phyloP scores from a whole-genome alignment of 1,140 invertebrate species.

The Sipha flava region DNA sequence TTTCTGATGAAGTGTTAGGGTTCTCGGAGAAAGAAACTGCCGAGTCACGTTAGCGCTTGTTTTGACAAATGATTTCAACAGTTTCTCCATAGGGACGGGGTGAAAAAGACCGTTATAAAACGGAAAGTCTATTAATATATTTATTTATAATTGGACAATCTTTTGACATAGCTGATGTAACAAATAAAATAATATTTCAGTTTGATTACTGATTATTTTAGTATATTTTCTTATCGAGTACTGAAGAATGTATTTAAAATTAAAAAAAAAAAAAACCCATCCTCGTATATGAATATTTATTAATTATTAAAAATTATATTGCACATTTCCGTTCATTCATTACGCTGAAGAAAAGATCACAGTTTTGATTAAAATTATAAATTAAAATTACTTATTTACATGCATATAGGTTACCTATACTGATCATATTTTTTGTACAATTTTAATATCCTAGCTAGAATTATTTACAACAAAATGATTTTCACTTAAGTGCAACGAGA shows the following conservation, averaged over 20 bases:
- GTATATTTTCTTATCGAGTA: background rate
- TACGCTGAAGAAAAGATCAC: background rate
- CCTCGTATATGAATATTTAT: background rate
- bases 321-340: conserved; percentile 20
- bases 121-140: conserved; percentile 23
- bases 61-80: conserved; percentile 31
- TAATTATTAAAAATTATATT: background rate
- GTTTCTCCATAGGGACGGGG: background rate
- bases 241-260: background rate
- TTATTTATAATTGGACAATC: conserved; percentile 21
- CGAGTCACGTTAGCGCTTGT: conserved; percentile 26
- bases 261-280: background rate
- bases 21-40: conserved; percentile 16
- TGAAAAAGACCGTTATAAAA: background rate
- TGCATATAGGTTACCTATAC: background rate
- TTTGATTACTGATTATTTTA: background rate
- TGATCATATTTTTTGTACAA: background rate
- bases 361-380: background rate
- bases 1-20: conserved; percentile 7
- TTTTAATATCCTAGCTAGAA: background rate
- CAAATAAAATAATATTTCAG: background rate
- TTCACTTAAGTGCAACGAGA: background rate
- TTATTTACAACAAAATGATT: background rate
- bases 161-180: background rate
- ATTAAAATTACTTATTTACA: background rate